These are phyloP conservation scores for Anas platyrhynchos DNA, from an alignment of 2,113 vertebrate species.

Conservation along the genomic window DNA sequence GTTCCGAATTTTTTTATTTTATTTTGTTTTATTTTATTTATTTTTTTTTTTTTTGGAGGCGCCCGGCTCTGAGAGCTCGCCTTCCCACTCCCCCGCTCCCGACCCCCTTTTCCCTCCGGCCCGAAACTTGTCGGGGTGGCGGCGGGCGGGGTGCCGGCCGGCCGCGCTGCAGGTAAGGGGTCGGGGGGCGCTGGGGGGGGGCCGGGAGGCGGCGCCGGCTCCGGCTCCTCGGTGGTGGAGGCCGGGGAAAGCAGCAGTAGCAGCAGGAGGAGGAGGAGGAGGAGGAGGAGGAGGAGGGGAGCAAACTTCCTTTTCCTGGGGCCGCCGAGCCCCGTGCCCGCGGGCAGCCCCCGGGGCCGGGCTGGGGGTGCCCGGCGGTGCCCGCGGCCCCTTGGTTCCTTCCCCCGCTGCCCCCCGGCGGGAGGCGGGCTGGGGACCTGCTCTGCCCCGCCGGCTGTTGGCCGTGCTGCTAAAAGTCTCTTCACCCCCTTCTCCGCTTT, in stretches of 20 bases:
- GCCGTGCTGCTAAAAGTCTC: not conserved
- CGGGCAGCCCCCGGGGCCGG: not conserved
- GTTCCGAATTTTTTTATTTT: not conserved
- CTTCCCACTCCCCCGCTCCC: not conserved
- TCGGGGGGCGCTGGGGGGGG: not conserved
- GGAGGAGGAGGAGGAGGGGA: not conserved
- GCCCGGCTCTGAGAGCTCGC: too few species aligned
- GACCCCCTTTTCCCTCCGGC: not conserved
- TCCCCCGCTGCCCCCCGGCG: too few species aligned
- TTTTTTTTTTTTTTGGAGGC: too few species aligned
- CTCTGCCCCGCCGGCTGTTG: not conserved
- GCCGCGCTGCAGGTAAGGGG: constrained; percentile 6
- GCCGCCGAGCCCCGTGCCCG: not conserved
- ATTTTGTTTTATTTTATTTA: not conserved
- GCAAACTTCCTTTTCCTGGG: constrained; percentile 56
- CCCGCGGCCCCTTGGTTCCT: too few species aligned
- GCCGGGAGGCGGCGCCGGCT: not conserved
- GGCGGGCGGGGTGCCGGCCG: constrained; percentile 28
- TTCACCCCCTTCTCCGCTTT: too few species aligned
- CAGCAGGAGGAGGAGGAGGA: not conserved
- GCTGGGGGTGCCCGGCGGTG: too few species aligned
- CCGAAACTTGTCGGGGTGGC: not conserved
- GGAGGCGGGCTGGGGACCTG: not conserved
- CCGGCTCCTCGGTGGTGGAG: not conserved
- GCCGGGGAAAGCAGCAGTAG: not conserved